Conservation (phyloP, 2,797 vertebrate genomes). For the Tenualosa thibaudeaui region DNA sequence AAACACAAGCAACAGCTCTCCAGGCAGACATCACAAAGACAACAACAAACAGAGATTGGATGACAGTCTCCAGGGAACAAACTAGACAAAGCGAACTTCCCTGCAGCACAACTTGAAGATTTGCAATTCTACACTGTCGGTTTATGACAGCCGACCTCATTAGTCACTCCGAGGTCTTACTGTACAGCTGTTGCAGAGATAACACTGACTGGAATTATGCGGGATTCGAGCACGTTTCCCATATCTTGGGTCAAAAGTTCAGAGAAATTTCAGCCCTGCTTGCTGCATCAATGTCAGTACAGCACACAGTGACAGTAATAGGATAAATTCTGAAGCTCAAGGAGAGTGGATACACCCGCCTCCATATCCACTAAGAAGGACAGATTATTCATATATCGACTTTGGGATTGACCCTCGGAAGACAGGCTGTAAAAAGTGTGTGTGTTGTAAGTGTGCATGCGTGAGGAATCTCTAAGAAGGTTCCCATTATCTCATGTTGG, state of each 20-base stretch:
- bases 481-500: constrained; percentile 36
- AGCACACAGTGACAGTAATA: constrained; percentile 19
- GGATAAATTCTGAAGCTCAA: constrained; percentile 22
- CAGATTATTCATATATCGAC: constrained; percentile 36
- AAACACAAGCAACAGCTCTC: constrained; percentile 24
- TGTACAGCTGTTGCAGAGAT: neutral
- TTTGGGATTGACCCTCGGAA: constrained; percentile 23
- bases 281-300: neutral
- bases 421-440: neutral
- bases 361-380: constrained; percentile 15
- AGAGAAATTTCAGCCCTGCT: neutral
- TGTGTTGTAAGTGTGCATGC: neutral
- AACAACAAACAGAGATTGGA: neutral
- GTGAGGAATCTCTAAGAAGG: constrained; percentile 23
- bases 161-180: neutral
- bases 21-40: constrained; percentile 20
- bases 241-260: constrained; percentile 21
- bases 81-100: neutral
- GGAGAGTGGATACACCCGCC: neutral
- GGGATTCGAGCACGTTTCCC: neutral
- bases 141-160: constrained; percentile 8
- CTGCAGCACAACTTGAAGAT: neutral
- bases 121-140: neutral
- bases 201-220: neutral
- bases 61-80: neutral